Evolutionary conservation across 2,113 vertebrate genomes (phyloP).

Genomic region (Apodemus sylvaticus): DNA sequence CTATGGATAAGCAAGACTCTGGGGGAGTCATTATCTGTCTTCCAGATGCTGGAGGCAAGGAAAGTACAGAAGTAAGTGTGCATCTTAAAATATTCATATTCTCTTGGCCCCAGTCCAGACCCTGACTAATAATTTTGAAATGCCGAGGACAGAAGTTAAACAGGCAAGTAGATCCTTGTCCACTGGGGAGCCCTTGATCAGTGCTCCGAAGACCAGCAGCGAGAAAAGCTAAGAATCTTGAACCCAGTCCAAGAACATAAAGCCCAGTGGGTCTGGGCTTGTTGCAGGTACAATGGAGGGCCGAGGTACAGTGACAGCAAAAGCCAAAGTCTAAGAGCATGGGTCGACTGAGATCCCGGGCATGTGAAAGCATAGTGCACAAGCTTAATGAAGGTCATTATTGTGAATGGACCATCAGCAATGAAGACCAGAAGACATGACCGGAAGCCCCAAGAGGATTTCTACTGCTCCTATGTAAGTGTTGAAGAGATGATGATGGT

Average conservation of each 20-base stretch:
- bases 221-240: slow-evolving; percentile 76
- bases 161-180: slow-evolving; percentile 82
- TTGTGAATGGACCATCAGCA: neutral
- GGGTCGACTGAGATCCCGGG: slow-evolving; percentile 50
- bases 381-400: neutral
- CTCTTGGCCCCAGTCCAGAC: slow-evolving; percentile 84
- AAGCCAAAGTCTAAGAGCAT: slow-evolving; percentile 15
- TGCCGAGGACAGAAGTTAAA: slow-evolving; percentile 87
- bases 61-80: slow-evolving; percentile 80
- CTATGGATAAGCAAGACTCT: slow-evolving; percentile 78
- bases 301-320: slow-evolving; percentile 52
- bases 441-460: neutral
- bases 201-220: slow-evolving; percentile 62
- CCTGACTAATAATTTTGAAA: slow-evolving; percentile 88
- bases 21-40: slow-evolving; percentile 86
- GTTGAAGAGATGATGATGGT: neutral
- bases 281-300: slow-evolving; percentile 70
- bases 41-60: slow-evolving; percentile 83
- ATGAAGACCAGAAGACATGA: neutral
- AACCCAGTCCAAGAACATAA: slow-evolving; percentile 79
- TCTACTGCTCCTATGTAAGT: neutral
- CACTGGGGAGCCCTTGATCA: slow-evolving; percentile 84
- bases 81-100: slow-evolving; percentile 81
- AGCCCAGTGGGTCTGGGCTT: slow-evolving; percentile 62
- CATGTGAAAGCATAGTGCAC: neutral